Base-by-base conservation (phyloP, 1,140 invertebrate species). In the Vanessa atalanta region DNA sequence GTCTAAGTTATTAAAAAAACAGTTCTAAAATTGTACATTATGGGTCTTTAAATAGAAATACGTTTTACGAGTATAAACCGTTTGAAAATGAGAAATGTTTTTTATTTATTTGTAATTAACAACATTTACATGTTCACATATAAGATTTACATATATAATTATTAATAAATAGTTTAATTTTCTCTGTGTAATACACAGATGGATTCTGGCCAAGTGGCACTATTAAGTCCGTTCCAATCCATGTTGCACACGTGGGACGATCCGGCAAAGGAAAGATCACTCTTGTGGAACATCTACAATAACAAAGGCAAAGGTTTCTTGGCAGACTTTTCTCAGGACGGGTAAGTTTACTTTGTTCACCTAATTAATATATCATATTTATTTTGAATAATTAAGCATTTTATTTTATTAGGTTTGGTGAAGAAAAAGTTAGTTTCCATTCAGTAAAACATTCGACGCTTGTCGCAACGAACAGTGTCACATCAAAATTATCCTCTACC, bases 181-280 rank as follows among this genome's bases (percentile, higher is more conserved):
- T n/a, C 51, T 55, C 20, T 26, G 16, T 57, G 53, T 57, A 11
- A 26, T 57, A 23, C 3, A 53, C 96, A 98, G 91, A 94, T 94
- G 80, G 94, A 95, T 73, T 94, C 95, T 5, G 95, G 95, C 8
- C 89, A 89, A 85, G 96, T 97, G 16, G 96, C 95, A 0, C 86
- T 97, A 15, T 87, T 98, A 23, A 97, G 95, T 87, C 96, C 97
- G 0, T 95, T 96, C 81, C 96, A 97, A 83, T 95, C 96, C 53
- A 90, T 97, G 72, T 83, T 97, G 9, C 97, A 97, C 85, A 97
- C 97, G 0, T 98, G 97, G 97, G 97, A 98, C 84, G 96, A 98
- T 90, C 97, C 96, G 0, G 94, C 94, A 6, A 95, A 95, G 72
- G 94, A 95, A 31, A 93, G 96, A 70, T 93, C 94, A 68, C 92